These are phyloP conservation scores for Watsonalla binaria DNA, from an alignment of 2,888 invertebrate genomes.

Conservation along the genomic window DNA sequence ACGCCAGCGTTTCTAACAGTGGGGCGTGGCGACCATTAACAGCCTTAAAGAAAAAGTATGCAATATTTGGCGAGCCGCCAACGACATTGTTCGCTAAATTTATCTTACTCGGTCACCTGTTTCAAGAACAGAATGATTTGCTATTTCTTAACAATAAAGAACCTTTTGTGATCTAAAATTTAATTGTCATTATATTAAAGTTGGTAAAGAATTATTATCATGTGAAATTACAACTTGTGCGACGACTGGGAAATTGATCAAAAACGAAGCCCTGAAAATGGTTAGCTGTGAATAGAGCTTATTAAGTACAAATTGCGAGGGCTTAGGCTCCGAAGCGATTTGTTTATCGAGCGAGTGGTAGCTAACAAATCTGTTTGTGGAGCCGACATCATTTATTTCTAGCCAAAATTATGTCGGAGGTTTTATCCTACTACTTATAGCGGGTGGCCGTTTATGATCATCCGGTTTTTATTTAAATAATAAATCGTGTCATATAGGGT, in stretches of 20 bases:
- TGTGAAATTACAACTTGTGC: too few relatives aligned
- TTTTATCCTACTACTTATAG: neutral
- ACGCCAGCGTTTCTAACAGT: too few relatives aligned
- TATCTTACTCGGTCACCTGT: constrained; percentile 11
- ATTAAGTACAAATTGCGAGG: neutral
- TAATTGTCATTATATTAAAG: too few relatives aligned
- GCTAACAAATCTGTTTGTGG: neutral
- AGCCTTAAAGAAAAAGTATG: constrained; percentile 21
- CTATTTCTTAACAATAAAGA: too few relatives aligned
- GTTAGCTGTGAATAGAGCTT: neutral
- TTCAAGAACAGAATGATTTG: neutral
- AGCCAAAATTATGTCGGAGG: neutral
- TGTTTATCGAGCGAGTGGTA: neutral
- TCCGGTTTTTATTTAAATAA: too few relatives aligned
- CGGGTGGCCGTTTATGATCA: too few relatives aligned
- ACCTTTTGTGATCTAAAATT: too few relatives aligned
- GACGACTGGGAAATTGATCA: too few relatives aligned
- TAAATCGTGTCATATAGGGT: too few relatives aligned
- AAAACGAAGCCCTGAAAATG: neutral
- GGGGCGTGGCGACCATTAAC: neutral
- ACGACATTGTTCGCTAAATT: constrained; percentile 4
- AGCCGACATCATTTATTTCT: neutral
- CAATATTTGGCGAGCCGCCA: constrained; percentile 19
- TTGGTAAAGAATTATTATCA: too few relatives aligned
- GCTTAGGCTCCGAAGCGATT: neutral